Evolutionary conservation across 2,888 invertebrate genomes (phyloP).

Genomic region (Drosophila leonis): DNA sequence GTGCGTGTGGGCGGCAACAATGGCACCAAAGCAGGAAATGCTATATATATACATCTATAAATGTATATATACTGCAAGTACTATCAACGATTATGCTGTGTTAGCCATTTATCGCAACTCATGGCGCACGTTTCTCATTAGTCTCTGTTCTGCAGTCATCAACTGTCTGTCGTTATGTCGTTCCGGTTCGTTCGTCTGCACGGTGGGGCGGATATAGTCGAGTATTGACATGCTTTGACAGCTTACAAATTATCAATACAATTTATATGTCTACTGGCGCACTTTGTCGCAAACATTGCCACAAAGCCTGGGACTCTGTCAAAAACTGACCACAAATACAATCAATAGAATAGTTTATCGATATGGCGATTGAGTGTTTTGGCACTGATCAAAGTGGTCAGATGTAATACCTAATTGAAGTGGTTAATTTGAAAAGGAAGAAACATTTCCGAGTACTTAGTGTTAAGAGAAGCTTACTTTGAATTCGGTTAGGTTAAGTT

Average conservation of each 20-base stretch:
- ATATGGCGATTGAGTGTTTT: background rate
- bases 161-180: constrained; percentile 27
- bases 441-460: too few relatives aligned
- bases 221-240: constrained; percentile 49
- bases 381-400: background rate
- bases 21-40: constrained; percentile 29
- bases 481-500: too few relatives aligned
- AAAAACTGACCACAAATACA: background rate
- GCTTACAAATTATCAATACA: constrained; percentile 55
- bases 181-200: background rate
- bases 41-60: constrained; percentile 10
- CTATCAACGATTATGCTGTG: constrained; percentile 58
- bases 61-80: constrained; percentile 2
- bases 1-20: constrained; percentile 39
- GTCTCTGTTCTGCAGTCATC: constrained; percentile 35
- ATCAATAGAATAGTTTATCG: constrained; percentile 12
- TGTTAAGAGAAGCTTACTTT: background rate
- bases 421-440: background rate
- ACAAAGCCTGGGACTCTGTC: background rate
- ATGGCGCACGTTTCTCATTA: constrained; percentile 76
- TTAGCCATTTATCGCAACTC: constrained; percentile 74
- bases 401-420: background rate
- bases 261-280: constrained; percentile 11
- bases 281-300: background rate
- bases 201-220: constrained; percentile 24